phyloP scores from a whole-genome alignment of 1,140 invertebrate genomes.

The Bathynomus jamesi region DNA sequence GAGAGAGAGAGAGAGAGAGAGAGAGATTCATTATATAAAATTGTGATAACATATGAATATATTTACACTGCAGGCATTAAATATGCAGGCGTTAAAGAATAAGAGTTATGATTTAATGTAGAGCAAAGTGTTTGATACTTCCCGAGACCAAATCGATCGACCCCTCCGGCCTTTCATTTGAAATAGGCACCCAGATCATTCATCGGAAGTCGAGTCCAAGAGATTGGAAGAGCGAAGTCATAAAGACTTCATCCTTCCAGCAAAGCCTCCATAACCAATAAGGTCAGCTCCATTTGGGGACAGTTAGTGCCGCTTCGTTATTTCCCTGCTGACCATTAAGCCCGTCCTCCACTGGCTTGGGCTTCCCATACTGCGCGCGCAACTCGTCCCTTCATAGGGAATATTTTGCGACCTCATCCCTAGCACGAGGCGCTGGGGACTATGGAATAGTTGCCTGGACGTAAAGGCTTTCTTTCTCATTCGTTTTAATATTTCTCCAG shows the following conservation, averaged over 20 bases:
- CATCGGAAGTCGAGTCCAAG: neutral
- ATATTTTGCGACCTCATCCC: neutral
- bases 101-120: no score
- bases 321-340: neutral
- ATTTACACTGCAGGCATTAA: no score
- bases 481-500: neutral
- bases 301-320: neutral
- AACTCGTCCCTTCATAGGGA: neutral
- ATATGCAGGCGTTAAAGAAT: no score
- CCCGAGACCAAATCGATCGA: no score
- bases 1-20: no score
- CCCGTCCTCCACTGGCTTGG: neutral
- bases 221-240: neutral
- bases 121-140: no score
- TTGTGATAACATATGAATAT: no score
- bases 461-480: neutral
- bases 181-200: neutral
- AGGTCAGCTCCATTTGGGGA: neutral
- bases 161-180: no score
- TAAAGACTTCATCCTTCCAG: neutral
- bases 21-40: no score
- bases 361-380: neutral
- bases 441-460: neutral
- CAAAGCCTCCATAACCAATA: neutral
- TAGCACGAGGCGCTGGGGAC: neutral